Evolutionary conservation across 2,113 vertebrate genomes (phyloP).

Genomic region (Holacanthus passer): DNA sequence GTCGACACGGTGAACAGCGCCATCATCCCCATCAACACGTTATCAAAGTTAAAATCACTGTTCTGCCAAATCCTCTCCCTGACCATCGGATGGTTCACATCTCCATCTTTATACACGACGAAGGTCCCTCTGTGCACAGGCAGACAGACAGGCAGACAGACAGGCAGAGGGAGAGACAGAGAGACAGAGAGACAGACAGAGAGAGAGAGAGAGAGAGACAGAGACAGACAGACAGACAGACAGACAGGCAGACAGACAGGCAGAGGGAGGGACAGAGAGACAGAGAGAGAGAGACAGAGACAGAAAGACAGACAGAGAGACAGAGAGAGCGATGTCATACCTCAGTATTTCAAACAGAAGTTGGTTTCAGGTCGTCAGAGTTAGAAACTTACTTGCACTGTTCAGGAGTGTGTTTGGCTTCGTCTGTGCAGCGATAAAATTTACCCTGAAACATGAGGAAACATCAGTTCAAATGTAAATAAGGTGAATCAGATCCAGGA

Average conservation of each 20-base stretch:
- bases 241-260: constrained; percentile 10
- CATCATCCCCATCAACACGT: constrained; percentile 96
- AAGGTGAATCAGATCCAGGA: neutral
- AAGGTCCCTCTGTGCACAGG: constrained; percentile 86
- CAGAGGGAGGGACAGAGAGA: neutral
- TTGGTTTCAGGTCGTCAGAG: too few relatives aligned
- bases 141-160: neutral
- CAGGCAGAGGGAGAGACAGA: constrained; percentile 18
- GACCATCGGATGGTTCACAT: constrained; percentile 91
- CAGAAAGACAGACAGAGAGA: too few relatives aligned
- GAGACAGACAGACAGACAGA: constrained; percentile 5
- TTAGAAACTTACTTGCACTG: constrained; percentile 91
- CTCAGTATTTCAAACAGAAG: neutral
- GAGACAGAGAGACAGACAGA: neutral
- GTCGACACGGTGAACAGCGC: constrained; percentile 97
- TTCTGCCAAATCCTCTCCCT: constrained; percentile 92
- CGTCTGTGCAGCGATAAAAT: constrained; percentile 94
- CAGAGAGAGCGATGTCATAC: too few relatives aligned
- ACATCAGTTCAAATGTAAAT: too few relatives aligned
- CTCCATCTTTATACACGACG: constrained; percentile 93
- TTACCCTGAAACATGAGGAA: constrained; percentile 86
- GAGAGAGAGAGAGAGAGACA: constrained; percentile 1
- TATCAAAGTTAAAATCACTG: constrained; percentile 97
- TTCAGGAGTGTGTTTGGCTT: constrained; percentile 91
- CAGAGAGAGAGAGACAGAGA: too few relatives aligned